Evolutionary conservation across 2,888 invertebrate genomes (phyloP).

Genomic region (Leistus spinibarbis): DNA sequence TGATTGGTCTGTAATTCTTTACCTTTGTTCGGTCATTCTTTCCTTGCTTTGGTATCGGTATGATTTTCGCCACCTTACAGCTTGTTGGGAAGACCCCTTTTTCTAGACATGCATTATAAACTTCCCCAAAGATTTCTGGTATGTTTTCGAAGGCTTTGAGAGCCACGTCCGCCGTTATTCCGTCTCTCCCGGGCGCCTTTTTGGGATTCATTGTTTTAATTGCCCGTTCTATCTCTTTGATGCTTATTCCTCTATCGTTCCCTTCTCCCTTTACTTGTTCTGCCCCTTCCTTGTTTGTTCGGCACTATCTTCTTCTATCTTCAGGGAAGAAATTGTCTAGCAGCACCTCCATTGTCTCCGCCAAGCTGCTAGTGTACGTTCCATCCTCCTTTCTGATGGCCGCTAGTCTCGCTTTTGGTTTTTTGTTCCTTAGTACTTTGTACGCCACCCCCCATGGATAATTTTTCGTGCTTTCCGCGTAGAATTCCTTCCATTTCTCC

Average conservation of each 20-base stretch:
- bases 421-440: conserved; percentile 10
- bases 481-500: conserved; percentile 32
- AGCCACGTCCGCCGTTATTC: conserved; percentile 26
- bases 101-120: conserved; percentile 26
- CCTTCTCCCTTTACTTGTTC: background rate
- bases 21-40: conserved; percentile 37
- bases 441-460: conserved; percentile 40
- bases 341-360: conserved; percentile 4
- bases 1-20: conserved; percentile 36
- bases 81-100: conserved; percentile 14
- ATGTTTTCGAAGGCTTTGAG: background rate
- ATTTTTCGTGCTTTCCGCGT: conserved; percentile 2
- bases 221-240: conserved; percentile 10
- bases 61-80: conserved; percentile 43
- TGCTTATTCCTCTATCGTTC: background rate
- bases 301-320: conserved; percentile 3
- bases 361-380: background rate
- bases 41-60: conserved; percentile 45
- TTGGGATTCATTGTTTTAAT: conserved; percentile 9
- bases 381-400: background rate
- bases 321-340: conserved; percentile 25
- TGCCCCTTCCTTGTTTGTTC: background rate
- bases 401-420: background rate
- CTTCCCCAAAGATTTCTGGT: background rate
- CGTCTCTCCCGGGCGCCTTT: conserved; percentile 28